Evolutionary conservation across 2,888 invertebrate species (phyloP).

Genomic region (Lissonota sp.): DNA sequence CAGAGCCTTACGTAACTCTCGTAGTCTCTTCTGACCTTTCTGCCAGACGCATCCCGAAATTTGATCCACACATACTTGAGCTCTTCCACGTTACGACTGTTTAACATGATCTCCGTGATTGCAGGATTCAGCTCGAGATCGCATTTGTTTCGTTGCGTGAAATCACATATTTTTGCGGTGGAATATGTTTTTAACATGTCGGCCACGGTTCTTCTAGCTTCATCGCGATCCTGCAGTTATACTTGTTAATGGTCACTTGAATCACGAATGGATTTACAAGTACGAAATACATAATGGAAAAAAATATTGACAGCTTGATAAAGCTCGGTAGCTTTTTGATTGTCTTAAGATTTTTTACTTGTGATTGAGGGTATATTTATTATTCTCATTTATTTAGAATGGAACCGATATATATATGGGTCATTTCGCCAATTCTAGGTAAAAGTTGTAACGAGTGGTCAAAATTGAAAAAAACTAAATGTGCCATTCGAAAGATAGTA

Average conservation of each 20-base stretch:
- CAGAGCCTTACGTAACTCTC: conserved; percentile 79
- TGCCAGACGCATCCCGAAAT: conserved; percentile 91
- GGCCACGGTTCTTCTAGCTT: conserved; percentile 87
- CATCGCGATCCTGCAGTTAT: conserved; percentile 84
- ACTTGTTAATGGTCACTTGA: not conserved
- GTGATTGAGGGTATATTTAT: too few relatives aligned
- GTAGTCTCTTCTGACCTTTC: conserved; percentile 84
- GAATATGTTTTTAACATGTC: conserved; percentile 92
- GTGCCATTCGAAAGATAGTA: too few relatives aligned
- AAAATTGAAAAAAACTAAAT: too few relatives aligned
- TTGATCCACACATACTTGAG: conserved; percentile 91
- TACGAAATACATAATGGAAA: too few relatives aligned
- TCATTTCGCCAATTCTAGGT: not conserved
- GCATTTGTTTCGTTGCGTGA: conserved; percentile 87
- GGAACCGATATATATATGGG: not conserved
- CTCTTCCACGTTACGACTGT: conserved; percentile 91
- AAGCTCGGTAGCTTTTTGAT: too few relatives aligned
- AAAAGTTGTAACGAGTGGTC: too few relatives aligned
- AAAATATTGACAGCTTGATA: too few relatives aligned
- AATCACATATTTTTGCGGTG: conserved; percentile 91
- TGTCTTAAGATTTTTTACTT: too few relatives aligned
- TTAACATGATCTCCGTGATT: conserved; percentile 88
- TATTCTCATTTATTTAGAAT: too few relatives aligned
- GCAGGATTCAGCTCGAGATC: conserved; percentile 91
- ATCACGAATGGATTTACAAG: not conserved